Evolutionary conservation across 1,140 invertebrate species (phyloP), one percentile per base, ranked within the genome.

Genomic region (Cyphomyrmex costatus): DNA sequence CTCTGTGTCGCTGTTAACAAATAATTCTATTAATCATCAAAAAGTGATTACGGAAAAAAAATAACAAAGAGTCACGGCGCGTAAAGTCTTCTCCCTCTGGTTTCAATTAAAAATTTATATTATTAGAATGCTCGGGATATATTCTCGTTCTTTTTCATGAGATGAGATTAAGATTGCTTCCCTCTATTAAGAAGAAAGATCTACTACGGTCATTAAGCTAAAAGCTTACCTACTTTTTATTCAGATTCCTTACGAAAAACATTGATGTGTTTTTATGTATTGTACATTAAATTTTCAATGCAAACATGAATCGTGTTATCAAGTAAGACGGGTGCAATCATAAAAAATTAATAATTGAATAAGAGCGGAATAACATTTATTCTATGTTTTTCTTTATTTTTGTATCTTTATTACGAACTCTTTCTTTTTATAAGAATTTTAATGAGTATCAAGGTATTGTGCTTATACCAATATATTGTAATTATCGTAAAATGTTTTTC

Each of bases 91-190:
- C n/a, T 21, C n/a, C n/a, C n/a, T n/a, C n/a, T 27, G 46, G 46
- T 71, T 70, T 27, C 63, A 71, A 89, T 77, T 76, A 77, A 80
- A 82, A 33, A 86, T 88, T 70, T 16, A 86, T 21, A n/a, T n/a
- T n/a, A n/a, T n/a, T n/a, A 19, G 30, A 33, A 42, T 36, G 21
- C 19, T 14, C 21, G 10, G 6, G n/a, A 33, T 3, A 2, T 42
- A 30, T 80, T 12, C 7, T 42, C 16, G 7, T 42, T 16, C 6
- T 70, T 53, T 63, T 27, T 10, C 36, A n/a, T 42, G 21, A n/a
- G n/a, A 4, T n/a, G n/a, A 14, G 51, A 56, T 56, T 70, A 65
- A 70, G 49, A 70, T n/a, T 30, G 14, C 42, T n/a, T n/a, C n/a
- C n/a, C n/a, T 10, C 21, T n/a, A 14, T 30, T 65, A 49, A 7